A percentile compares a stretch with the other conserved stretches of the same genome.
These are phyloP conservation scores for Andrena marginata DNA, from an alignment of 2,888 invertebrate species.

Conservation along the genomic window DNA sequence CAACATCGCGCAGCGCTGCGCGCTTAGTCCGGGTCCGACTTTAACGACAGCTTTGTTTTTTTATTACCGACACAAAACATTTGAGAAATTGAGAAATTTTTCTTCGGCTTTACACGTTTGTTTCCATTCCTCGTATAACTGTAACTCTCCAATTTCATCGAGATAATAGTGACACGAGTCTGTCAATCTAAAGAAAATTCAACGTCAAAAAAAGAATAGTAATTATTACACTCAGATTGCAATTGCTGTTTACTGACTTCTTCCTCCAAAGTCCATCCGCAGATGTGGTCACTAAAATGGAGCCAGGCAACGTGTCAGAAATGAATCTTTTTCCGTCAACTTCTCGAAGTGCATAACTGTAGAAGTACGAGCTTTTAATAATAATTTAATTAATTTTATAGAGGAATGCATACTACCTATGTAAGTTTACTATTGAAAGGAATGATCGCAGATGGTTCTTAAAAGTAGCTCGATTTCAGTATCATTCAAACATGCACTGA, in stretches of 20 bases:
- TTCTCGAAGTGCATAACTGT: slow-evolving; percentile 78
- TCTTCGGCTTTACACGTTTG: slow-evolving; percentile 63
- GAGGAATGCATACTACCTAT: neutral
- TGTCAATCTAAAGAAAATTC: slow-evolving; percentile 68
- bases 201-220: neutral
- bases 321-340: slow-evolving; percentile 75
- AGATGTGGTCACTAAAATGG: slow-evolving; percentile 73
- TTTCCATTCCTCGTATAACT: slow-evolving; percentile 77
- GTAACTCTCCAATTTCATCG: slow-evolving; percentile 67
- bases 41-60: too few species aligned
- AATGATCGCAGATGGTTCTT: slow-evolving; percentile 74
- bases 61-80: slow-evolving; percentile 75
- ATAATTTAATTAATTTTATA: neutral
- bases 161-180: slow-evolving; percentile 77
- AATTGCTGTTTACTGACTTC: slow-evolving; percentile 64
- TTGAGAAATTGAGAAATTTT: slow-evolving; percentile 54
- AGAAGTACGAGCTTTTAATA: neutral
- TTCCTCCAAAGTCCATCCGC: slow-evolving; percentile 76
- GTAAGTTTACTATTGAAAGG: slow-evolving; percentile 75
- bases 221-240: too few species aligned
- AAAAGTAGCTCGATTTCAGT: slow-evolving; percentile 69
- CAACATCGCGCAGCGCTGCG: too few species aligned
- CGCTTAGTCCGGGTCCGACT: too few species aligned
- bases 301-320: slow-evolving; percentile 72
- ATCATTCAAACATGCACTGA: slow-evolving; percentile 68